phyloP scores from a whole-genome alignment of 2,113 vertebrate genomes.

The Promerops cafer region DNA sequence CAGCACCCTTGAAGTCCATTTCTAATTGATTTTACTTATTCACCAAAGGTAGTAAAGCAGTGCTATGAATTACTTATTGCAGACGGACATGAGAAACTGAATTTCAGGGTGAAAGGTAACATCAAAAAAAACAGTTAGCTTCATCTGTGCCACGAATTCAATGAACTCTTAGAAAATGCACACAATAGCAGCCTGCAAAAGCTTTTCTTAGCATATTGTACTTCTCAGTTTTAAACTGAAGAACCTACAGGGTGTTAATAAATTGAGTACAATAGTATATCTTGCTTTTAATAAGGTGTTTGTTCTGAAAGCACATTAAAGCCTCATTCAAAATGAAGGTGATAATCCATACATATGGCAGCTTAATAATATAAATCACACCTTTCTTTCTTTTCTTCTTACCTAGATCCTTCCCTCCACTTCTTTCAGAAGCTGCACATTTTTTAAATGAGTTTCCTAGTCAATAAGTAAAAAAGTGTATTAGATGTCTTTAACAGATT shows the following conservation, averaged over 20 bases:
- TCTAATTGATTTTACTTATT: background rate
- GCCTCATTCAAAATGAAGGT: background rate
- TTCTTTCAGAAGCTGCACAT: background rate
- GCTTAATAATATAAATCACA: constrained; percentile 31
- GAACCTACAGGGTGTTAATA: constrained; percentile 32
- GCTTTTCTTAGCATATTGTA: background rate
- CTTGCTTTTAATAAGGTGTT: constrained; percentile 39
- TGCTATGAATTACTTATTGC: background rate
- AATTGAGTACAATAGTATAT: background rate
- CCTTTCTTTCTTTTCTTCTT: background rate
- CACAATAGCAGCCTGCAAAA: background rate
- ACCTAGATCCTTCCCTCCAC: background rate
- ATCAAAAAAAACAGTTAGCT: background rate
- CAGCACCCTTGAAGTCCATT: background rate
- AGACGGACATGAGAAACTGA: background rate
- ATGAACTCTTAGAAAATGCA: background rate
- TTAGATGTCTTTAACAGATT: background rate
- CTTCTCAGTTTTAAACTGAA: background rate
- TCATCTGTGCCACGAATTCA: background rate
- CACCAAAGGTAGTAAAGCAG: background rate
- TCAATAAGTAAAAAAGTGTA: constrained; percentile 25
- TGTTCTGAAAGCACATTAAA: constrained; percentile 42
- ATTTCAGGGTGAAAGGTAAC: background rate
- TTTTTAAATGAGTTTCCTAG: constrained; percentile 6
- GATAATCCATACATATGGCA: background rate